phyloP scores from a whole-genome alignment of 2,797 vertebrate genomes.

The Tapirus indicus region DNA sequence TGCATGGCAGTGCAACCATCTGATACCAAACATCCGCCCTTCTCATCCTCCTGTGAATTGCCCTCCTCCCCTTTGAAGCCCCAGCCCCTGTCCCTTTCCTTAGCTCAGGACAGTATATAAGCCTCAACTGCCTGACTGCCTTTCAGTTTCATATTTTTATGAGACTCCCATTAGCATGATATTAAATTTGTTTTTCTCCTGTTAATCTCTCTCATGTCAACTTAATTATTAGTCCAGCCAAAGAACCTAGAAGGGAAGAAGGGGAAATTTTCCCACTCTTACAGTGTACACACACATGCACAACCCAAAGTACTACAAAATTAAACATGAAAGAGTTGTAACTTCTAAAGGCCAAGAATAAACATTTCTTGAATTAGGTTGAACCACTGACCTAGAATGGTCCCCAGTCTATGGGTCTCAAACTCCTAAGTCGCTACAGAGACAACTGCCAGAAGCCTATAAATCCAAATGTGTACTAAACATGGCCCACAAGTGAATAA shows the following conservation, averaged over 20 bases:
- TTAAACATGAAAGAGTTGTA: background rate
- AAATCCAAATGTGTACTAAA: background rate
- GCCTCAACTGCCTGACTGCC: background rate
- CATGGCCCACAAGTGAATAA: background rate
- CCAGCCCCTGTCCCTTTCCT: background rate
- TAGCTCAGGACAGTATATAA: background rate
- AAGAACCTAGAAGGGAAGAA: background rate
- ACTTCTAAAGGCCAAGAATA: slow-evolving; percentile 12
- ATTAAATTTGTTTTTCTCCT: background rate
- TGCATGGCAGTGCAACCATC: background rate
- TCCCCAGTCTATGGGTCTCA: background rate
- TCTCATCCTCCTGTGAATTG: background rate
- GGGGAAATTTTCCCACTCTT: background rate
- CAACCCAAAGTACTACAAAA: background rate
- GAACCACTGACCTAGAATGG: background rate
- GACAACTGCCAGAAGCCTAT: background rate
- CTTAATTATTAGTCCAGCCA: background rate
- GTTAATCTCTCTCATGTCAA: background rate
- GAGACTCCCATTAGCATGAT: background rate
- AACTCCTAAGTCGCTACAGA: background rate
- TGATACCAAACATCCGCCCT: background rate
- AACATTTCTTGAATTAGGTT: background rate
- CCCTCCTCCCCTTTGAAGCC: background rate
- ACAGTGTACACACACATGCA: background rate
- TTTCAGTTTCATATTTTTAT: background rate